Evolutionary conservation across 2,113 vertebrate genomes (phyloP).

Genomic region (Candoia aspera): DNA sequence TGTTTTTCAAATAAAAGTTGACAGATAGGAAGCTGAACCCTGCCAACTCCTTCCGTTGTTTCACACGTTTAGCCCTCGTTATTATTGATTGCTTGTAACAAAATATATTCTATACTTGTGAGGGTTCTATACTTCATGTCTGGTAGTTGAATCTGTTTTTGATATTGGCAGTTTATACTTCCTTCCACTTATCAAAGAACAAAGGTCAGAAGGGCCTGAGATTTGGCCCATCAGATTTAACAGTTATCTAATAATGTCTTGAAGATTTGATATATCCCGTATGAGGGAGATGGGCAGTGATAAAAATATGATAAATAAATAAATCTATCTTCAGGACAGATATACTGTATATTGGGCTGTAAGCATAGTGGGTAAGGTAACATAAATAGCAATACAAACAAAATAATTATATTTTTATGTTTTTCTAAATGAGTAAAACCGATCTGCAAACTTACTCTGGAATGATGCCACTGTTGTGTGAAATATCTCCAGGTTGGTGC

Average conservation of each 20-base stretch:
- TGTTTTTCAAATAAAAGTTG: constrained; percentile 79
- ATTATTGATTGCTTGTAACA: constrained; percentile 75
- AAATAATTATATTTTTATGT: constrained; percentile 24
- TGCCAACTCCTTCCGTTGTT: constrained; percentile 68
- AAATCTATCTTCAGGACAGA: neutral
- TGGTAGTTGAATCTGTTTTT: neutral
- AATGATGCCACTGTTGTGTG: neutral
- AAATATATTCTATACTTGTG: constrained; percentile 50
- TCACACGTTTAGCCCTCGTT: constrained; percentile 73
- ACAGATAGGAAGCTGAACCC: constrained; percentile 76
- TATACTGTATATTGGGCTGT: neutral
- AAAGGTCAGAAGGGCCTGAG: neutral
- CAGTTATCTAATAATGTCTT: too few relatives aligned
- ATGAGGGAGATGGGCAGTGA: too few relatives aligned
- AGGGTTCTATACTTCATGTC: neutral
- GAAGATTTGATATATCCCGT: neutral
- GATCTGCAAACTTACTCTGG: constrained; percentile 49
- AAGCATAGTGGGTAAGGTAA: neutral
- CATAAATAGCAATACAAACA: neutral
- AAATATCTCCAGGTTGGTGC: too few relatives aligned
- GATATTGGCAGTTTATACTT: neutral
- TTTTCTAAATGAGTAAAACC: constrained; percentile 64
- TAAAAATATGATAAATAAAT: too few relatives aligned
- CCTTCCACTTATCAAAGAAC: neutral
- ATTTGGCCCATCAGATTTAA: neutral